Evolutionary conservation across 2,113 vertebrate genomes (phyloP).

Genomic region (Microtus ochrogaster): DNA sequence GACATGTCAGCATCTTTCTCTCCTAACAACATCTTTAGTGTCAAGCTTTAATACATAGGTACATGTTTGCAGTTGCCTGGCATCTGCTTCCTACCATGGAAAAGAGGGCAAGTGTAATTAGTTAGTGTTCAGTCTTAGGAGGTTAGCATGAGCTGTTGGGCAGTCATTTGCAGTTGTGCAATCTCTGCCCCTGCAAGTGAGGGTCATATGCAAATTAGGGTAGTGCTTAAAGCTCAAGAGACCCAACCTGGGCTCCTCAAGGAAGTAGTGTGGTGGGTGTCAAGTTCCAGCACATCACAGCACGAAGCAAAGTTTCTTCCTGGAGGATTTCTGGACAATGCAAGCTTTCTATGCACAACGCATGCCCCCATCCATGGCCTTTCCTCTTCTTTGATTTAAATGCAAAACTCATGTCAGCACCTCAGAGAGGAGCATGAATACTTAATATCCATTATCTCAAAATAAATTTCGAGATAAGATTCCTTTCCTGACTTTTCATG

Average conservation of each 20-base stretch:
- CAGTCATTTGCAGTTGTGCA: neutral
- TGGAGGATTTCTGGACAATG: no score
- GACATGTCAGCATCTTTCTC: neutral
- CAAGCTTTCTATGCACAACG: neutral
- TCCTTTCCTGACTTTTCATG: neutral
- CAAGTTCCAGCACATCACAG: neutral
- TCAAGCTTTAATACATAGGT: neutral
- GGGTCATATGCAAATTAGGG: neutral
- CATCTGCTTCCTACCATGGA: neutral
- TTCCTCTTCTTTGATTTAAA: neutral
- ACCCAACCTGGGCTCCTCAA: neutral
- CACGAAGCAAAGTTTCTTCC: no score
- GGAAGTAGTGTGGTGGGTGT: neutral
- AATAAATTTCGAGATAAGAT: no score
- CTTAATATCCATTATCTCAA: neutral
- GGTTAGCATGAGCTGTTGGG: neutral
- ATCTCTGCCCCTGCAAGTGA: neutral
- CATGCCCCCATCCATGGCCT: neutral
- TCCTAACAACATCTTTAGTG: conserved; percentile 4
- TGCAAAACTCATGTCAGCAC: neutral
- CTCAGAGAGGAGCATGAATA: neutral
- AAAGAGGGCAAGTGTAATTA: neutral
- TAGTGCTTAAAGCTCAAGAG: no score
- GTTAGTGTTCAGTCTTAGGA: neutral
- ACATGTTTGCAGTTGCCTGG: neutral